Percentiles rank a stretch among this genome's conserved stretches.
Conservation (phyloP, 2,888 invertebrate genomes). For the Parnassius smintheus region DNA sequence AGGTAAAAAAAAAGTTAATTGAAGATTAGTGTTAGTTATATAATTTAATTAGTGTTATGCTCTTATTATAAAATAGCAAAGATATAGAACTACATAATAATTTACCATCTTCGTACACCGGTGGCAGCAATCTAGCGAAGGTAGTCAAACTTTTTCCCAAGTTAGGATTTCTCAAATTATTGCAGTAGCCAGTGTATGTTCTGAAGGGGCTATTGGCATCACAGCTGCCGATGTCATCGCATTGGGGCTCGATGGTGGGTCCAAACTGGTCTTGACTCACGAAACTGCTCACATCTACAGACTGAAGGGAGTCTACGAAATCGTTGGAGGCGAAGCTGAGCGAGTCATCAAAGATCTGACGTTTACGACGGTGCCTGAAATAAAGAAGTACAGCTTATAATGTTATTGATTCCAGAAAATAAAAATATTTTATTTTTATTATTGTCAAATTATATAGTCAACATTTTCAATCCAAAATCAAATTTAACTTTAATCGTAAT, state of each 20-base stretch:
- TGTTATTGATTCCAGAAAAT: background rate
- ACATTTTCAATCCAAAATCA: no score
- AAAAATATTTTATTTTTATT: no score
- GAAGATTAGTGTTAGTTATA: background rate
- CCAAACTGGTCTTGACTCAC: slow-evolving; percentile 82
- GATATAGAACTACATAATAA: slow-evolving; percentile 11
- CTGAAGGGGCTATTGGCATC: slow-evolving; percentile 86
- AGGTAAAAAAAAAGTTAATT: slow-evolving; percentile 10
- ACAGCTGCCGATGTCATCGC: slow-evolving; percentile 87
- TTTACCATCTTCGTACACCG: slow-evolving; percentile 92
- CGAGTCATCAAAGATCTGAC: slow-evolving; percentile 86
- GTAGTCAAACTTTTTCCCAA: slow-evolving; percentile 92
- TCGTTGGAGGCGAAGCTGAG: slow-evolving; percentile 80
- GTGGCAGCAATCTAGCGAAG: slow-evolving; percentile 91
- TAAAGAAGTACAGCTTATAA: background rate
- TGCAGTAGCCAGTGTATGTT: slow-evolving; percentile 91
- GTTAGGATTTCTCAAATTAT: slow-evolving; percentile 90
- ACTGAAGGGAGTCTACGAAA: slow-evolving; percentile 88
- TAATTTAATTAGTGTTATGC: background rate
- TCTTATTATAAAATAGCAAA: background rate
- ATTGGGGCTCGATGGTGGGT: slow-evolving; percentile 84
- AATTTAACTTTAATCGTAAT: background rate
- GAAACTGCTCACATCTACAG: slow-evolving; percentile 88
- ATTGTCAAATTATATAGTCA: no score
- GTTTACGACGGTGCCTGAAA: slow-evolving; percentile 82